phyloP scores from a whole-genome alignment of 1,140 invertebrate genomes.

The Brachionus asplanchnoidis region DNA sequence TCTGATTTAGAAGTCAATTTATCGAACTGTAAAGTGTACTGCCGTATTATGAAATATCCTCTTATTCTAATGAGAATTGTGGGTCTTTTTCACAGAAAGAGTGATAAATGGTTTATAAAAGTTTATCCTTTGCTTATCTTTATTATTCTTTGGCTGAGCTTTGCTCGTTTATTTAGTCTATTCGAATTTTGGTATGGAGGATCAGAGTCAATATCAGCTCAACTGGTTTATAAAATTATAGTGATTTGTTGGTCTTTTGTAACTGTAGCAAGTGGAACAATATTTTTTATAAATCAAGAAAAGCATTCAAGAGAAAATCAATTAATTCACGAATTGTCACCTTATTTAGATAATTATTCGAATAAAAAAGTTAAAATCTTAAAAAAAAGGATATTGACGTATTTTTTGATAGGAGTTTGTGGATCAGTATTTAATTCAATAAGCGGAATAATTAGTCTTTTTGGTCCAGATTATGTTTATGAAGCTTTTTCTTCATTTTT shows the following conservation, averaged over 20 bases:
- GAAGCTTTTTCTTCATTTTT: background rate
- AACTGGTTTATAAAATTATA: background rate
- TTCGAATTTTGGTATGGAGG: background rate
- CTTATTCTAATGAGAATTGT: background rate
- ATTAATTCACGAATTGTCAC: background rate
- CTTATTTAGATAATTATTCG: background rate
- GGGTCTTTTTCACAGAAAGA: background rate
- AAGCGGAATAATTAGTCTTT: background rate
- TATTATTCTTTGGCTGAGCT: constrained; percentile 22
- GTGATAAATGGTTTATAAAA: background rate
- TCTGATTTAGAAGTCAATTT: background rate
- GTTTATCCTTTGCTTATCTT: background rate
- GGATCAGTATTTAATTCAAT: background rate
- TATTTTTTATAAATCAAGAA: constrained; percentile 25
- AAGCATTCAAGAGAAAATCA: background rate
- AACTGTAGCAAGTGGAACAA: background rate
- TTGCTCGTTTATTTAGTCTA: background rate
- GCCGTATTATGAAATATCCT: background rate
- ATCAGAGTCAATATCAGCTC: background rate
- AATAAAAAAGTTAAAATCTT: background rate
- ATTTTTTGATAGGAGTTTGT: background rate
- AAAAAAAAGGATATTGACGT: background rate
- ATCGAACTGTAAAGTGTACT: background rate
- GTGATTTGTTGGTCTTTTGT: background rate
- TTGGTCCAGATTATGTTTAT: constrained; percentile 3